phyloP scores from a whole-genome alignment of 2,888 invertebrate genomes.

The Eudasyphora cyanicolor region DNA sequence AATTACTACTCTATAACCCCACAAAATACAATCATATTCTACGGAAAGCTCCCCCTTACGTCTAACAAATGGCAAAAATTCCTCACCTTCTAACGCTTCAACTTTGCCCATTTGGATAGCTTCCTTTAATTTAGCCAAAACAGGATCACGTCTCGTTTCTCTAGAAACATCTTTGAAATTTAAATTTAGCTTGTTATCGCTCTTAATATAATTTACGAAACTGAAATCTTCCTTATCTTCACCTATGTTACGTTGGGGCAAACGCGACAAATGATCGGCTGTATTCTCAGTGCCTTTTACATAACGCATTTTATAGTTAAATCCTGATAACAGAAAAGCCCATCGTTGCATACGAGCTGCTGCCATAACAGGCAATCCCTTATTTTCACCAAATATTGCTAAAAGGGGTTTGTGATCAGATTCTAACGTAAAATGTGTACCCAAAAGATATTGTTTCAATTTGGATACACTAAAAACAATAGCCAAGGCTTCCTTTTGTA shows the following conservation, averaged over 20 bases:
- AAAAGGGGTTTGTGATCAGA: constrained; percentile 50
- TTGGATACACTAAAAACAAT: constrained; percentile 23
- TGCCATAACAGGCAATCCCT: constrained; percentile 41
- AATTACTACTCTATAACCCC: too few species aligned
- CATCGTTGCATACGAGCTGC: constrained; percentile 36
- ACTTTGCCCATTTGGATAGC: too few species aligned
- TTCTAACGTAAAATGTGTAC: constrained; percentile 30
- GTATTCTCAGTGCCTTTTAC: constrained; percentile 55
- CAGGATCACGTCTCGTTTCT: constrained; percentile 39
- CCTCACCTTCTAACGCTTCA: too few species aligned
- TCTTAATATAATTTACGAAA: constrained; percentile 47
- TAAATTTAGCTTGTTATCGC: constrained; percentile 37
- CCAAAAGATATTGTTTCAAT: constrained; percentile 51
- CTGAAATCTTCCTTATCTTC: constrained; percentile 18
- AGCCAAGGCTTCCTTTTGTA: constrained; percentile 58
- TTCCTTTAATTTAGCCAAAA: too few species aligned
- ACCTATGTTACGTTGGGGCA: constrained; percentile 31
- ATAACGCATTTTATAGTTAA: constrained; percentile 52
- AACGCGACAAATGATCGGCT: constrained; percentile 44
- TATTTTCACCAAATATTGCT: constrained; percentile 50
- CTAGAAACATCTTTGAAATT: constrained; percentile 55
- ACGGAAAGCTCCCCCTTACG: too few species aligned
- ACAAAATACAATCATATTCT: too few species aligned
- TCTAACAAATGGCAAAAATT: too few species aligned
- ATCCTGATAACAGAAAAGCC: constrained; percentile 47